Evolutionary conservation across 2,888 invertebrate genomes (phyloP), one percentile per base, ranked within the genome.

Genomic region (Plagiodera versicolora): DNA sequence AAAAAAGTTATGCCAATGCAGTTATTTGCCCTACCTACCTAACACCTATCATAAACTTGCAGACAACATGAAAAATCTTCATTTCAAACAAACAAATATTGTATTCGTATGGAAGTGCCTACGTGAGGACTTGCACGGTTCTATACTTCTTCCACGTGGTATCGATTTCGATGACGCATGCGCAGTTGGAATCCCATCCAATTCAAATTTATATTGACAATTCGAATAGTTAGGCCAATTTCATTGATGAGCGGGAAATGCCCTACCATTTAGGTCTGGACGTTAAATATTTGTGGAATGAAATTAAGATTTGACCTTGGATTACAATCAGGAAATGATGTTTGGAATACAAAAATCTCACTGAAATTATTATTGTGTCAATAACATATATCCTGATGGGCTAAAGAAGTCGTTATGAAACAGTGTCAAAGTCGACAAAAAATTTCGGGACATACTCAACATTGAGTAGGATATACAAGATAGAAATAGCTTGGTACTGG

Each of bases 91-190:
- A 35, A 47, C 45, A 48, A 47, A n/a, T 24, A 30, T 50, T 35
- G 20, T 16, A n/a, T 24, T 44, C 28, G 28, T 10, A 8, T 30
- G 28, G 18, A 56, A 55, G 73, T 39, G 61, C 68, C 69, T 72
- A 72, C 72, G 72, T 73, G 73, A 72, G 71, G 56, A 59, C 53
- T 54, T 48, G 67, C 72, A 72, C 68, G 72, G 64, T 61, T 56
- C 18, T 32, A 49, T 30, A 56, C 24, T 56, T 5, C 16, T 19
- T 48, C 59, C 63, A 65, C 65, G 61, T 65, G 61, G 63, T 63
- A 64, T 60, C 57, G 58, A 64, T 59, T 55, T 32, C 39, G 56
- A 59, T 2, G 24, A 49, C 49, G 53, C 57, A 47, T 52, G 52
- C 56, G 44, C 18, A 20, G 17, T 18, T 17, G 39, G 32, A 18